phyloP scores from a whole-genome alignment of 2,113 vertebrate species.

The Columbina picui region DNA sequence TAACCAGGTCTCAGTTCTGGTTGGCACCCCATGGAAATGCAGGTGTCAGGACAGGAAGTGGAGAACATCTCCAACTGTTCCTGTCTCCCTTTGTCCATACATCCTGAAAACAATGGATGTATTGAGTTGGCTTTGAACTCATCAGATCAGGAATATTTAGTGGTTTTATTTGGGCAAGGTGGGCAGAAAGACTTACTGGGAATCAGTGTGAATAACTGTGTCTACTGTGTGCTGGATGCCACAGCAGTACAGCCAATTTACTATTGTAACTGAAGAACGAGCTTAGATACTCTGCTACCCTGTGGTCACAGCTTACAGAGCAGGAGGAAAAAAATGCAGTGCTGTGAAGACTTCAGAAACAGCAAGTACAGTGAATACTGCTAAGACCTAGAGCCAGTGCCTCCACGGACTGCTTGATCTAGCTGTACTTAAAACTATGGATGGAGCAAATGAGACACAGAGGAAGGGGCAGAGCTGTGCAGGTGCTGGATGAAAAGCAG shows the following conservation, averaged over 20 bases:
- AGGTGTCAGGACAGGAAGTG: background rate
- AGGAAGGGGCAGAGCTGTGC: background rate
- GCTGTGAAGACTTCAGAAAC: background rate
- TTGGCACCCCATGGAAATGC: background rate
- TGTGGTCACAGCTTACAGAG: background rate
- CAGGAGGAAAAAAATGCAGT: background rate
- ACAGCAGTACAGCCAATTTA: background rate
- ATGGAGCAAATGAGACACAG: background rate
- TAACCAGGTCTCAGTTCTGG: background rate
- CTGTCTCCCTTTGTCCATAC: background rate
- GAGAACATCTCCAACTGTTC: background rate
- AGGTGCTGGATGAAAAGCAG: background rate
- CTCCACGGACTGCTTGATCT: background rate
- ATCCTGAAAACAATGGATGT: background rate
- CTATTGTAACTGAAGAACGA: background rate
- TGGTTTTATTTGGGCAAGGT: background rate
- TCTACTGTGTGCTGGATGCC: background rate
- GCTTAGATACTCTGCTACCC: background rate
- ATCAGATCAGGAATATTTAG: background rate
- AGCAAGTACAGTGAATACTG: background rate
- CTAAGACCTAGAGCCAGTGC: background rate
- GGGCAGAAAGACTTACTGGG: background rate
- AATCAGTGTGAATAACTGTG: background rate
- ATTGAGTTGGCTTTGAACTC: background rate
- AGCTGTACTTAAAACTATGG: background rate